Evolutionary conservation across 2,888 invertebrate genomes (phyloP).

Genomic region (Drosophila percnosoma): DNA sequence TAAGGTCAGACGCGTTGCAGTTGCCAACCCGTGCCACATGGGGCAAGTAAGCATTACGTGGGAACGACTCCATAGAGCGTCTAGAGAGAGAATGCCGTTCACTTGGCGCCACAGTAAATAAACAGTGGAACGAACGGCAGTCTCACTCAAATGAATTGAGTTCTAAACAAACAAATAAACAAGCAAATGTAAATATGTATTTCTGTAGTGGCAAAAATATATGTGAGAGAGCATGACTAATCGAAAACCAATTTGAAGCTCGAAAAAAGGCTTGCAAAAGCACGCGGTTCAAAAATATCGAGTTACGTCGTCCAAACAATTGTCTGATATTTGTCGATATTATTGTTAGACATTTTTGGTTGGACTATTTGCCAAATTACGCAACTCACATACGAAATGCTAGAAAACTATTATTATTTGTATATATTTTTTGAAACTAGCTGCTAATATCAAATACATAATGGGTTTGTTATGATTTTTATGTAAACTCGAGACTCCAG

Average conservation of each 20-base stretch:
- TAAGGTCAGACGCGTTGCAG: slow-evolving; percentile 43
- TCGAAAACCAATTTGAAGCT: slow-evolving; percentile 11
- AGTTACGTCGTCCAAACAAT: slow-evolving; percentile 6
- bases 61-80: neutral
- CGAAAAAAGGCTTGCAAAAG: neutral
- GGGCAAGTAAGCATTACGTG: slow-evolving; percentile 15
- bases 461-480: neutral
- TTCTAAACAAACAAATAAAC: slow-evolving; percentile 35
- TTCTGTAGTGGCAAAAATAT: slow-evolving; percentile 2
- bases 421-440: neutral
- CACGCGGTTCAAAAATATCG: slow-evolving; percentile 2
- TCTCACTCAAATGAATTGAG: slow-evolving; percentile 28
- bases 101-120: slow-evolving; percentile 45
- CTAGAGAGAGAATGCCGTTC: slow-evolving; percentile 7
- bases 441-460: neutral
- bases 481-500: neutral
- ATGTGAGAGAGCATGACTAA: slow-evolving; percentile 29
- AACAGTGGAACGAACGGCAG: slow-evolving; percentile 41
- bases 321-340: neutral
- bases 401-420: neutral
- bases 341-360: neutral
- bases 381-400: neutral
- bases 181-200: slow-evolving; percentile 4
- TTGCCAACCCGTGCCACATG: slow-evolving; percentile 26
- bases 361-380: neutral